Percentiles rank a stretch among this genome's conserved stretches.
Conservation (phyloP, 2,888 invertebrate species). For the Nomada fabriciana region DNA sequence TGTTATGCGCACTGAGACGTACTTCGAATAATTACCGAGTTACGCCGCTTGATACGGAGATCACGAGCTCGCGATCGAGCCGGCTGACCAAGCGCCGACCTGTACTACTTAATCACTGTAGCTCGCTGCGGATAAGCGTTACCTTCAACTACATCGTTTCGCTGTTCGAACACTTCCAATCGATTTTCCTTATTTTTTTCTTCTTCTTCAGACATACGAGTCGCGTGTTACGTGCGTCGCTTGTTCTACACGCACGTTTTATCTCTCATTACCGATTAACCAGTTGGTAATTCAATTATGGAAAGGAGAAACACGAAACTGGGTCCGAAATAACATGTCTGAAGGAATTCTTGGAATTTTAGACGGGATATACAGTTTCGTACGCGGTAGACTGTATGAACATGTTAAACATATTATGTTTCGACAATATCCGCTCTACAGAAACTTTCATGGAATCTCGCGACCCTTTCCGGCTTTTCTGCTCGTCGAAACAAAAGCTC, state of each 20-base stretch:
- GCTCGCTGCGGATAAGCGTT: not conserved
- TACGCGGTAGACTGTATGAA: not conserved
- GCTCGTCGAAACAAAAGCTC: too few relatives aligned
- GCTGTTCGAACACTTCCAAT: not conserved
- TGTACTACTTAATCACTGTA: slow-evolving; percentile 11
- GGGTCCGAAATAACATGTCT: not conserved
- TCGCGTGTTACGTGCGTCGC: not conserved
- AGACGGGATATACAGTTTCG: not conserved
- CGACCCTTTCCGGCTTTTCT: too few relatives aligned
- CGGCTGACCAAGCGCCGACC: slow-evolving; percentile 7
- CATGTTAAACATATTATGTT: slow-evolving; percentile 26
- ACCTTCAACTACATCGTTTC: not conserved
- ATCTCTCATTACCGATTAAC: not conserved
- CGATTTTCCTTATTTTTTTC: not conserved
- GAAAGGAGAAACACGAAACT: not conserved
- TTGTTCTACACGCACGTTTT: not conserved
- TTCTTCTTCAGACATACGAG: not conserved
- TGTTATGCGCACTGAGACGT: slow-evolving; percentile 26
- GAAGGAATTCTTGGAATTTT: not conserved
- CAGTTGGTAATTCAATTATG: not conserved
- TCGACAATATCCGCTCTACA: not conserved
- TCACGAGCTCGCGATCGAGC: slow-evolving; percentile 7
- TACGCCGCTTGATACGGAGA: not conserved
- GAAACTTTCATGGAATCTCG: too few relatives aligned
- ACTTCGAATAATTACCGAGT: slow-evolving; percentile 14